Percentiles rank a stretch among this genome's conserved stretches.
Conservation (phyloP, 1,140 invertebrate genomes). For the Lepidostoma basale region DNA sequence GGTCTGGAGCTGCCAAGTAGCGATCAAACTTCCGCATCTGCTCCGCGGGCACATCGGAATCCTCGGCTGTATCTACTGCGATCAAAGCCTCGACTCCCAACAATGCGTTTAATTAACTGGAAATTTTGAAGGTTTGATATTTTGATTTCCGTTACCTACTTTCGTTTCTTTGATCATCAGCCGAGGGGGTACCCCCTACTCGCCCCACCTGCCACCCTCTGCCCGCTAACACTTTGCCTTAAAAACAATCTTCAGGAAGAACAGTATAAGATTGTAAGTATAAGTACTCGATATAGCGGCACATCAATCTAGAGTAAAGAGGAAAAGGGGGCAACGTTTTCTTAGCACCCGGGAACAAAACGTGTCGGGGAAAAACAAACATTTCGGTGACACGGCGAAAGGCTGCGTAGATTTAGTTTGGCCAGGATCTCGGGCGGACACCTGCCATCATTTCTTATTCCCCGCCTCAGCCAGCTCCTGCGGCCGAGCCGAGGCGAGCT, state of each 20-base stretch:
- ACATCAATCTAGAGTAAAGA: no score
- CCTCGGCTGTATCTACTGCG: no score
- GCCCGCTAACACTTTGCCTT: not conserved
- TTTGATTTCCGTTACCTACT: conserved; percentile 31
- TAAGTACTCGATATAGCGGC: not conserved
- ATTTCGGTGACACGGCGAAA: not conserved
- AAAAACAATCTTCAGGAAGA: not conserved
- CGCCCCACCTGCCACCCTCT: not conserved
- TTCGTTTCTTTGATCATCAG: conserved; percentile 16
- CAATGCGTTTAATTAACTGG: conserved; percentile 36
- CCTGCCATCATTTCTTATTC: conserved; percentile 31
- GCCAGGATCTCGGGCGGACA: conserved; percentile 20
- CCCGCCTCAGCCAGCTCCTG: not conserved
- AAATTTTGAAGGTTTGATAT: conserved; percentile 29
- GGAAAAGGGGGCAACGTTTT: not conserved
- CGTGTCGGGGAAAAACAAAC: not conserved
- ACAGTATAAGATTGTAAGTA: no score
- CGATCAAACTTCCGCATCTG: no score
- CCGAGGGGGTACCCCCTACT: not conserved
- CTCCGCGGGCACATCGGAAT: no score
- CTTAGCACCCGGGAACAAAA: not conserved
- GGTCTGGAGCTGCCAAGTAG: no score
- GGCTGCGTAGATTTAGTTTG: not conserved
- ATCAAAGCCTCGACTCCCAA: conserved; percentile 1
- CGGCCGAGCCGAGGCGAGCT: conserved; percentile 3